Conservation (phyloP, 2,113 vertebrate species). For the Antidorcas marsupialis region DNA sequence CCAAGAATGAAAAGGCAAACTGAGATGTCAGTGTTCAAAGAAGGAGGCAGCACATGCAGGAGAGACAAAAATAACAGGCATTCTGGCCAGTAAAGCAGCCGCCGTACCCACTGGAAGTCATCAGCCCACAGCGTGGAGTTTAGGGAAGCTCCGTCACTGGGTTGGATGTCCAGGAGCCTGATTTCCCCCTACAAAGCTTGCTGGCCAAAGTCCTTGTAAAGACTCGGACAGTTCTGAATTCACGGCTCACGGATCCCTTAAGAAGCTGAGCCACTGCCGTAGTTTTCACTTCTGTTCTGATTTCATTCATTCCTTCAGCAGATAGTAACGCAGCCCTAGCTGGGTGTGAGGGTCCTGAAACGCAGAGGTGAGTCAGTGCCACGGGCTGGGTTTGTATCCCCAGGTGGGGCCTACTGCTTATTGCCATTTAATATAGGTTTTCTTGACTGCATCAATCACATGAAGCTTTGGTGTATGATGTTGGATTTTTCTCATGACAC, state of each 20-base stretch:
- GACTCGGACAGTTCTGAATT: background rate
- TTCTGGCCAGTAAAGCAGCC: background rate
- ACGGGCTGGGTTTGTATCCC: background rate
- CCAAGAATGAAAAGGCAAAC: background rate
- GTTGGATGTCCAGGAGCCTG: background rate
- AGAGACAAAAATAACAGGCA: background rate
- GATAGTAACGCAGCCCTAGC: background rate
- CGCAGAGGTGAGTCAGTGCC: background rate
- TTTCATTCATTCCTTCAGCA: background rate
- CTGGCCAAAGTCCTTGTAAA: background rate
- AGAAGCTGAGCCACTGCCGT: background rate
- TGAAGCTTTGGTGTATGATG: background rate
- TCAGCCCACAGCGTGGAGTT: background rate
- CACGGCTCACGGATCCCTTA: background rate
- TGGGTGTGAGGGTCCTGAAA: background rate
- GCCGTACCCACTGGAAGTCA: rapidly evolving
- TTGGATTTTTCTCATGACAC: background rate
- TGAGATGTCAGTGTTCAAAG: background rate
- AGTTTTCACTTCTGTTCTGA: background rate
- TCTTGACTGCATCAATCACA: background rate
- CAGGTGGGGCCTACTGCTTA: background rate
- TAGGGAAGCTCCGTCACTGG: background rate
- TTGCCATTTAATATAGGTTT: background rate
- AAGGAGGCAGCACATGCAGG: background rate
- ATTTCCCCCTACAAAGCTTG: background rate